Conservation (phyloP, 1,140 invertebrate species). For the Wiebesia pumilae region DNA sequence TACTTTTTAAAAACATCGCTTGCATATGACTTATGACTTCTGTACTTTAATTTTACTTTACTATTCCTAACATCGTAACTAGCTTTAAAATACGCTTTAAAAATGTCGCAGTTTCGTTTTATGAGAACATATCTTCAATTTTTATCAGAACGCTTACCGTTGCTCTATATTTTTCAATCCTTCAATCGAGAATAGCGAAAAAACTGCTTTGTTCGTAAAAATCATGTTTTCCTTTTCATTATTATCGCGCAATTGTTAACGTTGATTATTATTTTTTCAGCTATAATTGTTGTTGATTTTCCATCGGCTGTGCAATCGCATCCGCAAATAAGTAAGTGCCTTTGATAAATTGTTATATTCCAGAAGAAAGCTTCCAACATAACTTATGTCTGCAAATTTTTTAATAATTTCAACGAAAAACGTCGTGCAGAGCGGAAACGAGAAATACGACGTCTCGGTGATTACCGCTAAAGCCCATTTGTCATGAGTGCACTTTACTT, state of each 20-base stretch:
- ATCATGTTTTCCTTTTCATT: not conserved
- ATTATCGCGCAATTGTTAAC: too few relatives aligned
- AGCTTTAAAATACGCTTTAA: not conserved
- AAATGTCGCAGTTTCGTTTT: not conserved
- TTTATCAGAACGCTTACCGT: not conserved
- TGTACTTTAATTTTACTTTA: constrained; percentile 9
- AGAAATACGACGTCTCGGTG: not conserved
- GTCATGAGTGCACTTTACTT: not conserved
- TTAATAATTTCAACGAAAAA: not conserved
- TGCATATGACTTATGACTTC: not conserved
- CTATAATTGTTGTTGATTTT: not conserved
- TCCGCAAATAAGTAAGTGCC: not conserved
- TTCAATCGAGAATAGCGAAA: not conserved
- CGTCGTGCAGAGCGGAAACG: not conserved
- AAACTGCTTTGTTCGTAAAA: not conserved
- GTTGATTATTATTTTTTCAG: not conserved
- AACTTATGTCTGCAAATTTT: not conserved
- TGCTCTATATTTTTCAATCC: not conserved
- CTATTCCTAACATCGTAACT: constrained; percentile 11
- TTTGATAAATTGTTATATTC: not conserved
- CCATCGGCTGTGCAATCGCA: not conserved
- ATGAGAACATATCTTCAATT: constrained; percentile 17
- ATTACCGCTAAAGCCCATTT: constrained; percentile 7
- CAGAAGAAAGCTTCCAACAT: not conserved
- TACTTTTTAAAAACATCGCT: not conserved